phyloP scores from a whole-genome alignment of 2,797 vertebrate species.

The Girardinus metallicus region DNA sequence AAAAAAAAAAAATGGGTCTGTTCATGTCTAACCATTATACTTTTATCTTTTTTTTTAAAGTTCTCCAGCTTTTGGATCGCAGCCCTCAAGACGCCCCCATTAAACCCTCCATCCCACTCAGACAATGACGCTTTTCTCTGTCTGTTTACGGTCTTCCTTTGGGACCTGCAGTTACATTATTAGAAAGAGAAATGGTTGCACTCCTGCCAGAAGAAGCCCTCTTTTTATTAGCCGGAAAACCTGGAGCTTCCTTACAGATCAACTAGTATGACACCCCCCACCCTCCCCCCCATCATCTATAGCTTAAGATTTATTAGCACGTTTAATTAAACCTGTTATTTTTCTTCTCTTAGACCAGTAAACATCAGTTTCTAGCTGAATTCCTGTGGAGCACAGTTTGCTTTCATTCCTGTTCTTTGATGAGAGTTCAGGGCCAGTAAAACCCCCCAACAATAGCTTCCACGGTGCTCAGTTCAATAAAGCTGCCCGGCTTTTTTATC shows the following conservation, averaged over 20 bases:
- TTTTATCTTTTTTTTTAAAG: slow-evolving; percentile 12
- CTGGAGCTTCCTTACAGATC: background rate
- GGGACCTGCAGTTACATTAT: slow-evolving; percentile 12
- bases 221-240: background rate
- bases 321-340: background rate
- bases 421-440: slow-evolving; percentile 33
- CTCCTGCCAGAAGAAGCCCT: background rate
- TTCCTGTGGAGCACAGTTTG: background rate
- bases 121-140: background rate
- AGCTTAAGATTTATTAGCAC: background rate
- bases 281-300: background rate
- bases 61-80: background rate
- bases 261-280: too few relatives aligned
- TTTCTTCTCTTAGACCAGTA: slow-evolving; percentile 5
- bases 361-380: slow-evolving; percentile 12
- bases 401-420: slow-evolving; percentile 30
- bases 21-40: slow-evolving; percentile 1
- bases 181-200: background rate
- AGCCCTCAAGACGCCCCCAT: background rate
- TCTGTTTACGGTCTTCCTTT: background rate
- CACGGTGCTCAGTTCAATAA: slow-evolving; percentile 39
- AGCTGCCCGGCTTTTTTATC: slow-evolving; percentile 30
- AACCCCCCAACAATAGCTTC: slow-evolving; percentile 43
- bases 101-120: slow-evolving; percentile 1
- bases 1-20: background rate